A percentile compares a stretch with the other conserved stretches of the same genome.
Conservation (phyloP, 2,797 vertebrate species). For the Amphiprion clarkii region DNA sequence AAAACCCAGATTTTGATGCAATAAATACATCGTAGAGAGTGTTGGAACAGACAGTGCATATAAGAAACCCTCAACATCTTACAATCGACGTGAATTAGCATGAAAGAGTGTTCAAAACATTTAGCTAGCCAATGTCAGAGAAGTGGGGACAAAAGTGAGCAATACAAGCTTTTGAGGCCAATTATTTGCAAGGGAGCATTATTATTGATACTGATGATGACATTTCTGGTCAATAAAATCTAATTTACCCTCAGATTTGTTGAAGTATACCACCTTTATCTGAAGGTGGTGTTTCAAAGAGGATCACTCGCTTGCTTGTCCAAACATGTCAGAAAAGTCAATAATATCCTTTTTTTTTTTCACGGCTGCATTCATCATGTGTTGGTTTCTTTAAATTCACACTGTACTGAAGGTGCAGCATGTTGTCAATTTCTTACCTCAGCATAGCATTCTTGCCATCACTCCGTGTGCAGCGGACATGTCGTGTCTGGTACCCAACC, state of each 20-base stretch:
- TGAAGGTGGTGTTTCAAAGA: not conserved
- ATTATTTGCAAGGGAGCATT: not conserved
- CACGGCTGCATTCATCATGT: no score
- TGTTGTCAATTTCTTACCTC: slow-evolving; percentile 86
- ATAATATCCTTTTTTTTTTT: no score
- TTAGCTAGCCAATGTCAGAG: not conserved
- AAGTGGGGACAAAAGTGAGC: not conserved
- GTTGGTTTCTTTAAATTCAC: no score
- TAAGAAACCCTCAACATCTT: no score
- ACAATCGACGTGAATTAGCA: no score
- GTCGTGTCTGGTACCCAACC: slow-evolving; percentile 92
- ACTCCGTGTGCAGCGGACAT: slow-evolving; percentile 90
- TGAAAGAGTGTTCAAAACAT: no score
- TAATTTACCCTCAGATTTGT: no score
- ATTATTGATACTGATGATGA: no score
- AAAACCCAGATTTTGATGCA: no score
- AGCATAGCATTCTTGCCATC: slow-evolving; percentile 89
- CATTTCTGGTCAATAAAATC: no score
- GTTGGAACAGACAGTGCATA: no score
- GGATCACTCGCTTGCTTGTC: not conserved
- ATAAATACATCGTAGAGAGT: no score
- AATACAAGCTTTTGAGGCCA: not conserved
- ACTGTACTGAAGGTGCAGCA: slow-evolving; percentile 4
- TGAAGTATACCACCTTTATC: not conserved
- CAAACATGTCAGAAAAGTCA: not conserved